Evolutionary conservation across 2,797 vertebrate species (phyloP).

Genomic region (Etheostoma perlongum): DNA sequence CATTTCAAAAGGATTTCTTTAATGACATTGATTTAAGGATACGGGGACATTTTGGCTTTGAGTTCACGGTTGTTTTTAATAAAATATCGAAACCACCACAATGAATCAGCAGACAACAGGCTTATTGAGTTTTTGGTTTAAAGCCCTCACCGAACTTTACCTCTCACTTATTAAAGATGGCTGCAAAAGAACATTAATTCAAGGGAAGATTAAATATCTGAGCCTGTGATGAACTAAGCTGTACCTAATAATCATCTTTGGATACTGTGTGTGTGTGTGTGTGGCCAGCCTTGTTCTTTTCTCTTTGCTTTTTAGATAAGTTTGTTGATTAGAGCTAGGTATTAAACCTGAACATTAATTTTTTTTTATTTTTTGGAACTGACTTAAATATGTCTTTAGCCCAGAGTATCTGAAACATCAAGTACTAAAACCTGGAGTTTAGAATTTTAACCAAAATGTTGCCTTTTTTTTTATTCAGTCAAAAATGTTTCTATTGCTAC

Average conservation of each 20-base stretch:
- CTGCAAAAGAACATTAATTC: slow-evolving; percentile 19
- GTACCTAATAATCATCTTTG: neutral
- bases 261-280: neutral
- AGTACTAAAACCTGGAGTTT: neutral
- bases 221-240: neutral
- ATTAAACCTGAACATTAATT: neutral
- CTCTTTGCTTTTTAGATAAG: neutral
- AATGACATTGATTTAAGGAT: slow-evolving; percentile 18
- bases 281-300: neutral
- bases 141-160: slow-evolving; percentile 15
- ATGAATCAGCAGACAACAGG: slow-evolving; percentile 48
- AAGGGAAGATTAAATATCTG: slow-evolving; percentile 26
- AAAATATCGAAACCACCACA: slow-evolving; percentile 55
- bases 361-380: neutral
- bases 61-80: slow-evolving; percentile 54
- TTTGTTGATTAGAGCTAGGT: neutral
- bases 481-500: neutral
- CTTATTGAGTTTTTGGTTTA: slow-evolving; percentile 29
- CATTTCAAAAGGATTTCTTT: neutral
- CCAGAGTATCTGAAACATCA: neutral
- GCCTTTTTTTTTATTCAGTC: neutral
- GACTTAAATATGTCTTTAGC: neutral
- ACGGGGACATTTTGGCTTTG: neutral
- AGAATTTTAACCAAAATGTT: neutral
- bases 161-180: slow-evolving; percentile 34